Evolutionary conservation across 1,140 invertebrate genomes (phyloP).

Genomic region (Pantala flavescens): DNA sequence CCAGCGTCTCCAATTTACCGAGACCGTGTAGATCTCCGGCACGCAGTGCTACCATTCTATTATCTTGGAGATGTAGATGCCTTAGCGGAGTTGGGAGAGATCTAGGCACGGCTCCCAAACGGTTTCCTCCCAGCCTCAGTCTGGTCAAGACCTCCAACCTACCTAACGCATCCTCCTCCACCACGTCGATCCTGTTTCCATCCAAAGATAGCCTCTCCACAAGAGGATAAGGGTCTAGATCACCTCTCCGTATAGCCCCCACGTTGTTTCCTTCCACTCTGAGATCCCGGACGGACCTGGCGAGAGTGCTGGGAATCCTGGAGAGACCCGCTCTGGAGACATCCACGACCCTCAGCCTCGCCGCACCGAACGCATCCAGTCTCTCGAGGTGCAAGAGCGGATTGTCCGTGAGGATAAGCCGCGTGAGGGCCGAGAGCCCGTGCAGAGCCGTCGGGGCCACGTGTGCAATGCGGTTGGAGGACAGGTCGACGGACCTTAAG

Average conservation of each 20-base stretch:
- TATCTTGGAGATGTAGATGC: constrained; percentile 50
- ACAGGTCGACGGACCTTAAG: constrained; percentile 69
- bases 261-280: constrained; percentile 66
- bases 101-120: constrained; percentile 50
- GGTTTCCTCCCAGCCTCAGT: constrained; percentile 69
- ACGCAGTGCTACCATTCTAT: constrained; percentile 49
- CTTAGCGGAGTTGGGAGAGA: constrained; percentile 52
- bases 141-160: constrained; percentile 65
- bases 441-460: constrained; percentile 61
- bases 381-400: constrained; percentile 48
- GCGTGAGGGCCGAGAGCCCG: constrained; percentile 60
- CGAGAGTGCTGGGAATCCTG: constrained; percentile 70
- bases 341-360: constrained; percentile 65
- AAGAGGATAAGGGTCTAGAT: constrained; percentile 79
- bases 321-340: constrained; percentile 67
- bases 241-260: constrained; percentile 61
- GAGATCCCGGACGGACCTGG: constrained; percentile 69
- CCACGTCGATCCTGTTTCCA: constrained; percentile 57
- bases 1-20: constrained; percentile 54
- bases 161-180: constrained; percentile 80
- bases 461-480: constrained; percentile 58
- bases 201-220: constrained; percentile 70
- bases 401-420: constrained; percentile 63
- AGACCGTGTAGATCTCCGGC: constrained; percentile 57
- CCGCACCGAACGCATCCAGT: constrained; percentile 55